These are phyloP conservation scores for Pitangus sulphuratus DNA, from an alignment of 2,797 vertebrate species.

Conservation along the genomic window DNA sequence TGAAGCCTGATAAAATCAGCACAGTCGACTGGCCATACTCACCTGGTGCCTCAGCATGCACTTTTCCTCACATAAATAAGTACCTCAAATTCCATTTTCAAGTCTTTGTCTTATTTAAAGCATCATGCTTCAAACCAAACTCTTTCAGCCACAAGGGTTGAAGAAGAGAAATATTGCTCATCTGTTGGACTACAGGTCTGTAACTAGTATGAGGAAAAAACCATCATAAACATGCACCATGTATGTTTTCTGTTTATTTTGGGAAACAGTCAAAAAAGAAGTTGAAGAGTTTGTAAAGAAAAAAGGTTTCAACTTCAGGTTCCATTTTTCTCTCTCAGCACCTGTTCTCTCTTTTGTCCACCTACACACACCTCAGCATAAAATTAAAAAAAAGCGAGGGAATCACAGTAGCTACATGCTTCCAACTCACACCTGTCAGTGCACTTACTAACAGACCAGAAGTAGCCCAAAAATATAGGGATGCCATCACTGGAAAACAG, in stretches of 20 bases:
- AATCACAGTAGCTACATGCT: not conserved
- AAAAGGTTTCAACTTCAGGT: not conserved
- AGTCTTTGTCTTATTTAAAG: not conserved
- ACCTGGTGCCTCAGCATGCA: not conserved
- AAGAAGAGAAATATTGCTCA: not conserved
- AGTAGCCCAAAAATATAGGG: not conserved
- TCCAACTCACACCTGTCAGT: not conserved
- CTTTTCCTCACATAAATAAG: not conserved
- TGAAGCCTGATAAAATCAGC: not conserved
- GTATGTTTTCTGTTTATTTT: not conserved
- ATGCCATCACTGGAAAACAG: not conserved
- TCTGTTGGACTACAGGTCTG: not conserved
- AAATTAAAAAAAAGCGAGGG: not conserved
- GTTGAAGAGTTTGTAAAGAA: not conserved
- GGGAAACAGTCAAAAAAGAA: not conserved
- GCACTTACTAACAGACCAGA: not conserved
- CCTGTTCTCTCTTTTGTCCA: not conserved
- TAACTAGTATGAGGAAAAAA: not conserved
- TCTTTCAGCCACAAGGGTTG: fast-evolving
- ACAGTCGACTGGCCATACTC: not conserved
- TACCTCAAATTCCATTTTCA: not conserved
- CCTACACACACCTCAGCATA: not conserved
- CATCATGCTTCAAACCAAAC: not conserved
- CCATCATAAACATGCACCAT: not conserved
- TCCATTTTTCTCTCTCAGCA: not conserved